phyloP scores from a whole-genome alignment of 2,113 vertebrate species.

The Lipophrys pholis region DNA sequence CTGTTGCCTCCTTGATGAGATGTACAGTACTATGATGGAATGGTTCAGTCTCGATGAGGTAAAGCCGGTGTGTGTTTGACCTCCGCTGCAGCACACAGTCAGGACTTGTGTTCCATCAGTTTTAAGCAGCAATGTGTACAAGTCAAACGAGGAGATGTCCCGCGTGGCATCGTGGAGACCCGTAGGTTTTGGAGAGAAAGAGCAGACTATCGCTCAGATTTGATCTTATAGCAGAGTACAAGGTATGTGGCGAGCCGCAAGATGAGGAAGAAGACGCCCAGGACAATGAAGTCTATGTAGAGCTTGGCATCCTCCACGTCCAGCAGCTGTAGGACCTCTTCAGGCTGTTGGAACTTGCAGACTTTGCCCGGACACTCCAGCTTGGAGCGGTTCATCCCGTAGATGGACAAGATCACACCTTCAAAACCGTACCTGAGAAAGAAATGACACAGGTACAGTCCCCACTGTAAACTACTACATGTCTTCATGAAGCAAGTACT shows the following conservation, averaged over 20 bases:
- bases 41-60: conserved; percentile 58
- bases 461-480: not conserved
- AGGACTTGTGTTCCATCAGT: conserved; percentile 13
- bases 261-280: conserved; percentile 93
- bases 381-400: conserved; percentile 93
- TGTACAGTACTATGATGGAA: not conserved
- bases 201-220: conserved; percentile 89
- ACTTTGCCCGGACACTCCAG: conserved; percentile 88
- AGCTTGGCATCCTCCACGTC: conserved; percentile 95
- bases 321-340: conserved; percentile 90
- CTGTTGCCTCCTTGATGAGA: conserved; percentile 4
- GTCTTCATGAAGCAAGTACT: too few relatives aligned
- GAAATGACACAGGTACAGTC: not conserved
- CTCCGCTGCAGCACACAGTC: conserved; percentile 1
- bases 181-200: not conserved
- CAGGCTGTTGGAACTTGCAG: conserved; percentile 92
- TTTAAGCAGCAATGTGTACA: conserved; percentile 51
- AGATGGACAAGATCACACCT: conserved; percentile 95
- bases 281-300: conserved; percentile 93
- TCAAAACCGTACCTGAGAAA: conserved; percentile 93
- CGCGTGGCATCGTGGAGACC: not conserved
- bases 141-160: not conserved
- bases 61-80: conserved; percentile 39
- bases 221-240: conserved; percentile 94
- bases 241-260: conserved; percentile 93